Percentiles rank a stretch among this genome's conserved stretches.
Conservation (phyloP, 2,888 invertebrate genomes). For the Drosophila mayaguana region DNA sequence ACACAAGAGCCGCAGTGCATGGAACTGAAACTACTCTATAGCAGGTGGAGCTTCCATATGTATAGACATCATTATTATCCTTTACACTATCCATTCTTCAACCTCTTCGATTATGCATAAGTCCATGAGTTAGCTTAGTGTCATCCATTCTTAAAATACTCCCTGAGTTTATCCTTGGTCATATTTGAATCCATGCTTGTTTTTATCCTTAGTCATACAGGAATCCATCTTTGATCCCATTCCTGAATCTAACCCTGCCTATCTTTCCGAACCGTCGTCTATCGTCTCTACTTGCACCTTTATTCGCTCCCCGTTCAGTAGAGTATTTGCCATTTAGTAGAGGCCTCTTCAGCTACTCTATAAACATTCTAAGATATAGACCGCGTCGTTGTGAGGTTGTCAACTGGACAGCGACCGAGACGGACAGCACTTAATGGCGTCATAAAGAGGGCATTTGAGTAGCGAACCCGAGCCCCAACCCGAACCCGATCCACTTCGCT, state of each 20-base stretch:
- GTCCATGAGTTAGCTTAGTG: not conserved
- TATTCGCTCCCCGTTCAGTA: not conserved
- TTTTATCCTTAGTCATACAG: no score
- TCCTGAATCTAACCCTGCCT: not conserved
- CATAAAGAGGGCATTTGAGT: conserved; percentile 62
- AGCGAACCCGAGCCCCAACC: not conserved
- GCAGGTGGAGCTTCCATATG: no score
- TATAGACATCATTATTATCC: no score
- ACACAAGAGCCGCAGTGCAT: not conserved
- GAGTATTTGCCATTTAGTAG: conserved; percentile 12
- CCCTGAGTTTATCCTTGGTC: no score
- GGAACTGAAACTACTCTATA: conserved; percentile 21
- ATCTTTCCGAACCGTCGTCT: no score
- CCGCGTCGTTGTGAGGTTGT: conserved; percentile 23
- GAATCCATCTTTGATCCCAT: not conserved
- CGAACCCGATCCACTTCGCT: not conserved
- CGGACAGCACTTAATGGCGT: conserved; percentile 53
- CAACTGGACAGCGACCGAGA: conserved; percentile 19
- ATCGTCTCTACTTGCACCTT: not conserved
- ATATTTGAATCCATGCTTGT: no score
- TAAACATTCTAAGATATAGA: conserved; percentile 22
- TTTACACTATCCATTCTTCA: no score
- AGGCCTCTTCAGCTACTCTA: not conserved
- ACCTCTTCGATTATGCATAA: no score
- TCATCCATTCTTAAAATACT: no score